Percentiles rank a stretch among this genome's conserved stretches.
These are phyloP conservation scores for Sarcophaga rosellei DNA, from an alignment of 2,888 invertebrate genomes.

Conservation along the genomic window DNA sequence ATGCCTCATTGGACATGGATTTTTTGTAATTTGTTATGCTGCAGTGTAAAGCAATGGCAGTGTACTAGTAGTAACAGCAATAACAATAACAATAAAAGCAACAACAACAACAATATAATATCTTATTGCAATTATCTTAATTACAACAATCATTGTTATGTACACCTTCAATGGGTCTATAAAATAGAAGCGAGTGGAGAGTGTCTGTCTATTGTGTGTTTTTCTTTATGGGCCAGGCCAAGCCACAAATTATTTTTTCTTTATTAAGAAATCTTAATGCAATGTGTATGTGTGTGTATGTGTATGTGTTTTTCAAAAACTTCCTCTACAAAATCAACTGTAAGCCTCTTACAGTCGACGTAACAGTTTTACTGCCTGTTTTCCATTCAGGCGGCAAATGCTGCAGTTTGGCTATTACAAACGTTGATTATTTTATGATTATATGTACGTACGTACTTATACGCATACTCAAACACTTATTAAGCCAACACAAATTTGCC, in stretches of 20 bases:
- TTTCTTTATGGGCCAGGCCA: constrained; percentile 41
- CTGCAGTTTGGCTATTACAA: constrained; percentile 51
- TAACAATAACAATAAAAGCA: constrained; percentile 2
- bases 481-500: not conserved
- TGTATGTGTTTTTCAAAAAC: no score
- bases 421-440: constrained; percentile 51
- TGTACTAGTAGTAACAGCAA: not conserved
- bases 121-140: constrained; percentile 68
- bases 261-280: no score
- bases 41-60: constrained; percentile 27
- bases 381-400: constrained; percentile 62
- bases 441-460: not conserved
- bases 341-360: not conserved
- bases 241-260: not conserved
- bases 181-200: no score
- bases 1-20: constrained; percentile 31
- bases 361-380: constrained; percentile 4
- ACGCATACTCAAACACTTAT: not conserved
- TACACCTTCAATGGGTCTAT: constrained; percentile 60
- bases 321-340: constrained; percentile 41
- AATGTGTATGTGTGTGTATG: no score
- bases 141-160: constrained; percentile 63
- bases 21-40: constrained; percentile 66
- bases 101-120: constrained; percentile 42
- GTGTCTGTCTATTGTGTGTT: not conserved